Evolutionary conservation across 2,113 vertebrate genomes (phyloP), one percentile per base, ranked within the genome.

Genomic region (Camelus dromedarius): DNA sequence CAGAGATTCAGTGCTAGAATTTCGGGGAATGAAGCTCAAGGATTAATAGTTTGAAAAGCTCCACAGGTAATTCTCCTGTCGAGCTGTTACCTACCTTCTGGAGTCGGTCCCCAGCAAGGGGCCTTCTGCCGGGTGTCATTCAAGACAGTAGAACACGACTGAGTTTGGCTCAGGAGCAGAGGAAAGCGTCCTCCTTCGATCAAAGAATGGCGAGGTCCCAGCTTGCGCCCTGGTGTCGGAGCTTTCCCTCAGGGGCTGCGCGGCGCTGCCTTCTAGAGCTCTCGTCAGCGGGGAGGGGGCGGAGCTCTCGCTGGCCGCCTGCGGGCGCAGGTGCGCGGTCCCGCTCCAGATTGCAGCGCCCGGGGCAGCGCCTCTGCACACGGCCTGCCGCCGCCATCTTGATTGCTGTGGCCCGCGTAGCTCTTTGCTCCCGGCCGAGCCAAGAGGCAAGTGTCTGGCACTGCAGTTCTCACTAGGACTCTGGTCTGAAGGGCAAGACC

Each of bases 201-300:
- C 11, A 35, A 20, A 35, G 30, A 35, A 77, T 13, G 12, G 75
- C n/a, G 11, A 4, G 1, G 11, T 4, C 6, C 1, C 75, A 54
- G 32, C 32, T n/a, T 6, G 1, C 7, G 20, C 50, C 24, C 8
- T 5, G 4, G 24, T 1, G 26, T 54, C 6, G 50, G 24, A 16
- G 12, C 48, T 8, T 6, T n/a, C 6, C 19, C 19, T 3, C 11
- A n/a, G 28, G 32, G 1, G 3, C 16, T 8, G 1, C 11, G 2
- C 50, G 32, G 11, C 18, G 75, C 11, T 0, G 19, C 28, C 22
- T 50, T 50, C 11, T 6, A 32, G 11, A 19, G 50, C 2, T 54
- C 48, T 13, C 9, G 52, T 54, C 52, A 13, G 52, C 14, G 52
- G 52, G 2, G 2, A 10, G 60, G 62, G 54, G 54, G 3, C 1